Percentiles rank a stretch among this genome's conserved stretches.
These are phyloP conservation scores for Condylura cristata DNA, from an alignment of 2,113 vertebrate species.

Conservation along the genomic window DNA sequence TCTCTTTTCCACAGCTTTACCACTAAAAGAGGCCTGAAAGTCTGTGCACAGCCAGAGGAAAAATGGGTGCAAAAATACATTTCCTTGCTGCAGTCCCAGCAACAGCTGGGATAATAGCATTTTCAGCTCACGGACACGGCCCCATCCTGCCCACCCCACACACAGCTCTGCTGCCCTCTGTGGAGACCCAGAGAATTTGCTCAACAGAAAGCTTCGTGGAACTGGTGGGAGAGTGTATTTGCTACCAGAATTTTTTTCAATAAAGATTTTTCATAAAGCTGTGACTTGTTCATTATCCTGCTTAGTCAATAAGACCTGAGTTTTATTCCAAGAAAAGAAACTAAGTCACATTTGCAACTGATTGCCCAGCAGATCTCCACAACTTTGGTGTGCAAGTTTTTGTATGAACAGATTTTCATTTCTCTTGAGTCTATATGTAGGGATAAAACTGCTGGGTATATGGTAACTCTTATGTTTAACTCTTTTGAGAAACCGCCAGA, in stretches of 20 bases:
- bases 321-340: constrained; percentile 23
- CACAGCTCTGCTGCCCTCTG: neutral
- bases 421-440: too few relatives aligned
- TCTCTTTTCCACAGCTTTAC: constrained; percentile 73
- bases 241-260: neutral
- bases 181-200: neutral
- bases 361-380: neutral
- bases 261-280: neutral
- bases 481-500: neutral
- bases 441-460: neutral
- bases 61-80: constrained; percentile 73
- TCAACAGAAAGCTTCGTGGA: neutral
- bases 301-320: neutral
- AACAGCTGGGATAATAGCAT: neutral
- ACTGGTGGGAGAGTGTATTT: neutral
- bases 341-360: neutral
- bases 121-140: neutral
- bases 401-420: too few relatives aligned
- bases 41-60: constrained; percentile 52
- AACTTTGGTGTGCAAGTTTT: too few relatives aligned
- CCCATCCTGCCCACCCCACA: too few relatives aligned
- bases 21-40: neutral
- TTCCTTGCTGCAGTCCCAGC: neutral
- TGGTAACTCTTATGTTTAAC: neutral
- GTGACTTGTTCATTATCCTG: neutral